Base-by-base conservation (phyloP, 2,888 invertebrate genomes). In the Bellardia bayeri region DNA sequence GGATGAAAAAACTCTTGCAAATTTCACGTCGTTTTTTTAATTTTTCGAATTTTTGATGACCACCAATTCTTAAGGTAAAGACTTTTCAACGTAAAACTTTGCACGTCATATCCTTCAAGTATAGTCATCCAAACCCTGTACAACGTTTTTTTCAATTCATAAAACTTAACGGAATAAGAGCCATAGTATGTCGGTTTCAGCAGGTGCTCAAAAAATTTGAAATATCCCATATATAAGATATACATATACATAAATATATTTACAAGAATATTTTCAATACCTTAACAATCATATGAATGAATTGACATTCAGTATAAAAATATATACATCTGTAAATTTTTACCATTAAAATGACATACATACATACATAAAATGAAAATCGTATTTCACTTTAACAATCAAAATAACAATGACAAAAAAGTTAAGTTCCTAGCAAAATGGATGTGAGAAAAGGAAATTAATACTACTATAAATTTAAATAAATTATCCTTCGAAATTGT, bases 361-460 rank as follows among this genome's bases (percentile, higher is more conserved):
- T 23, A 23, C 23, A 23, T 23, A 23, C 23, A 23, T 71, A 37
- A 16, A 37, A 71, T 54, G 13, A 13, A 69, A 69, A 69, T 23
- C 54, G n/a, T 23, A 56, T 71, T 56, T 71, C 54, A 71, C 71
- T 37, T 40, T 23, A 68, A 68, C 45, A 68, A 68, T 71, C 11
- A 23, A 56, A 54, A 71, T 54, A n/a, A 9, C 8, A 51, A 71
- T 16, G 13, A 33, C 16, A 23, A 66, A 66, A 11, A 68, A 49
- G 14, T 49, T n/a, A 6, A 16, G 6, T 49, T 49, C 13, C 30
- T 23, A 66, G 51, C 33, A 49, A 51, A 69, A 33, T 42, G 8
- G 4, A 16, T 42, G 42, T 42, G 40, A 42, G 16, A 42, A 30
- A 49, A 14, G 6, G 11, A n/a, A 11, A 69, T 23, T 54, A 33